phyloP scores from a whole-genome alignment of 1,140 invertebrate species.

The Drosophila sp. region DNA sequence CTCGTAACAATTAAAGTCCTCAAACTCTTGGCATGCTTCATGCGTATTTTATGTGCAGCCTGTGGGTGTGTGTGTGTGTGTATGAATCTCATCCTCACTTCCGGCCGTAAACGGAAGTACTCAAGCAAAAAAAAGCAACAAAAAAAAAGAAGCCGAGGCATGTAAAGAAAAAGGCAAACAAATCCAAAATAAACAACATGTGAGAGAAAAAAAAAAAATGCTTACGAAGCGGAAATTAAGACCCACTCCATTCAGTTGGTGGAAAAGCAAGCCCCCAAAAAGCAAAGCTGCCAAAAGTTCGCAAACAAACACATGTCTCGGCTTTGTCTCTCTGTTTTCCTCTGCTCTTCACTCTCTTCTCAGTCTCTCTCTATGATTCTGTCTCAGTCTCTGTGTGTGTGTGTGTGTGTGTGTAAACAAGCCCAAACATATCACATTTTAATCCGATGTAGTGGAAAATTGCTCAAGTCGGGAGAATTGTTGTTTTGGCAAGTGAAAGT shows the following conservation, averaged over 20 bases:
- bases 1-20: constrained; percentile 67
- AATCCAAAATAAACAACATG: constrained; percentile 67
- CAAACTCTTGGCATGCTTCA: constrained; percentile 43
- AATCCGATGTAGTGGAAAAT: constrained; percentile 81
- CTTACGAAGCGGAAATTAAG: constrained; percentile 79
- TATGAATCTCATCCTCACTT: constrained; percentile 47
- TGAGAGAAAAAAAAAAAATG: constrained; percentile 61
- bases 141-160: constrained; percentile 34
- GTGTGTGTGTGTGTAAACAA: constrained; percentile 69
- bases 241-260: constrained; percentile 57
- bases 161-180: constrained; percentile 57
- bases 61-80: neutral
- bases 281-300: constrained; percentile 78
- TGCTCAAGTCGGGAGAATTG: constrained; percentile 66
- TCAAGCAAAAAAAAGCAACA: constrained; percentile 64
- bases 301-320: constrained; percentile 79
- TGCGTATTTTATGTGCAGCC: constrained; percentile 32
- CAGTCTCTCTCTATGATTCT: neutral
- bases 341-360: neutral
- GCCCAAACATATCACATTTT: constrained; percentile 81
- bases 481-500: constrained; percentile 38
- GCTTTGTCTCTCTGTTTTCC: constrained; percentile 36
- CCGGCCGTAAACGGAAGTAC: constrained; percentile 73
- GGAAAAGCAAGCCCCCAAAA: constrained; percentile 41
- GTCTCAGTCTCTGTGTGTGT: constrained; percentile 6